These are phyloP conservation scores for Pseudopodoces humilis DNA, from an alignment of 2,113 vertebrate species.

Conservation along the genomic window DNA sequence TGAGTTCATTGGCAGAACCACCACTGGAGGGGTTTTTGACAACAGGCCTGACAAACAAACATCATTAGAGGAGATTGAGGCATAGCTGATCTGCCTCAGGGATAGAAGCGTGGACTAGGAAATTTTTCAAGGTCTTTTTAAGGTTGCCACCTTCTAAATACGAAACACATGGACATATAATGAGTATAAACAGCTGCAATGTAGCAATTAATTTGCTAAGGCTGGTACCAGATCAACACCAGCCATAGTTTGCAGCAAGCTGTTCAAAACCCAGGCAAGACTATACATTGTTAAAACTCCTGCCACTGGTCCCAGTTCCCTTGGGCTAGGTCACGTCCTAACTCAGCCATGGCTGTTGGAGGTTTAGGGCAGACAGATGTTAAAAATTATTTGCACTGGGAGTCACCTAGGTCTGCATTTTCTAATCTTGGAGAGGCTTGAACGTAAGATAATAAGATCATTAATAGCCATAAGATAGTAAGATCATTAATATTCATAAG, in stretches of 20 bases:
- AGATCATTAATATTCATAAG: neutral
- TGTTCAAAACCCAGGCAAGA: neutral
- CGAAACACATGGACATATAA: neutral
- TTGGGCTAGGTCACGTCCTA: neutral
- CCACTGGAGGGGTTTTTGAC: neutral
- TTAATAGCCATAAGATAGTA: neutral
- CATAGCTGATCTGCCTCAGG: neutral
- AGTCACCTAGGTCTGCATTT: neutral
- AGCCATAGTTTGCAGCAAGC: neutral
- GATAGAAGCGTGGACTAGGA: neutral
- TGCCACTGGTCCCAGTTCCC: neutral
- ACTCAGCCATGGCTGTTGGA: neutral
- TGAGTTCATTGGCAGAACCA: neutral
- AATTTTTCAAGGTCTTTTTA: slow-evolving; percentile 43
- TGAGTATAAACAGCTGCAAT: neutral
- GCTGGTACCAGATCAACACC: neutral
- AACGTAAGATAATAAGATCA: neutral
- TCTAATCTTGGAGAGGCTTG: neutral
- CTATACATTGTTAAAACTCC: neutral
- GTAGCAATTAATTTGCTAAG: neutral
- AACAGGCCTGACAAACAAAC: neutral
- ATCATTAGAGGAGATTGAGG: neutral
- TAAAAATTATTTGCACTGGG: neutral
- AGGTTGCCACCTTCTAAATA: slow-evolving; percentile 14
- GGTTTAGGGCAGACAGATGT: neutral